phyloP scores from a whole-genome alignment of 2,888 invertebrate genomes.

The Eilema sororculum region DNA sequence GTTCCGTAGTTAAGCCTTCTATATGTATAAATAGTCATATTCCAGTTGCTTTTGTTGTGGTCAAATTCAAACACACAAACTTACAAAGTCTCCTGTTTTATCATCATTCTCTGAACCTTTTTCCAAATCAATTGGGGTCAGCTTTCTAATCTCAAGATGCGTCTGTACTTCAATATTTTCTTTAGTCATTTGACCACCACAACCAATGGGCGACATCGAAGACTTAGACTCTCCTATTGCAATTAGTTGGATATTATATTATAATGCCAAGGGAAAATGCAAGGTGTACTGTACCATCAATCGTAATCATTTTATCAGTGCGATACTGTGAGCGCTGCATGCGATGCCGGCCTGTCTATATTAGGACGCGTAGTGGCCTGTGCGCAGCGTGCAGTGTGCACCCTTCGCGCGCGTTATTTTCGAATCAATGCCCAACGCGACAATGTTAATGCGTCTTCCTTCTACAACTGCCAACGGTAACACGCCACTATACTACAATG shows the following conservation, averaged over 20 bases:
- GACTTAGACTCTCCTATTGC: no score
- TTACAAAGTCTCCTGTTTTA: no score
- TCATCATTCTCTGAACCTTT: no score
- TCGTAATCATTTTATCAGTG: slow-evolving; percentile 20
- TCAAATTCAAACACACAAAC: no score
- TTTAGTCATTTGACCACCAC: no score
- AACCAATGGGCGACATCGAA: no score
- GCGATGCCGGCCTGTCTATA: slow-evolving; percentile 4
- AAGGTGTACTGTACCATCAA: not conserved
- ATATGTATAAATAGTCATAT: not conserved
- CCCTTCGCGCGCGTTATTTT: slow-evolving; percentile 61
- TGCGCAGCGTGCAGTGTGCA: no score
- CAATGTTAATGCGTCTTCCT: slow-evolving; percentile 62
- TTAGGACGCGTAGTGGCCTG: slow-evolving; percentile 9
- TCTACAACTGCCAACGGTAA: slow-evolving; percentile 44
- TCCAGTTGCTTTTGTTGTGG: not conserved
- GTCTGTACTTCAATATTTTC: no score
- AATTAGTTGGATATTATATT: no score
- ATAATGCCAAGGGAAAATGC: not conserved
- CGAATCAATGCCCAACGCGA: slow-evolving; percentile 67
- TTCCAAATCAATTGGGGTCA: no score
- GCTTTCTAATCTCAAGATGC: no score
- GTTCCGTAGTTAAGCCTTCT: no score
- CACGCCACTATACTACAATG: not conserved
- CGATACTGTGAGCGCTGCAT: not conserved